Percentiles rank a stretch among this genome's conserved stretches.
Conservation (phyloP, 1,140 invertebrate species). For the Microvelia longipes region DNA sequence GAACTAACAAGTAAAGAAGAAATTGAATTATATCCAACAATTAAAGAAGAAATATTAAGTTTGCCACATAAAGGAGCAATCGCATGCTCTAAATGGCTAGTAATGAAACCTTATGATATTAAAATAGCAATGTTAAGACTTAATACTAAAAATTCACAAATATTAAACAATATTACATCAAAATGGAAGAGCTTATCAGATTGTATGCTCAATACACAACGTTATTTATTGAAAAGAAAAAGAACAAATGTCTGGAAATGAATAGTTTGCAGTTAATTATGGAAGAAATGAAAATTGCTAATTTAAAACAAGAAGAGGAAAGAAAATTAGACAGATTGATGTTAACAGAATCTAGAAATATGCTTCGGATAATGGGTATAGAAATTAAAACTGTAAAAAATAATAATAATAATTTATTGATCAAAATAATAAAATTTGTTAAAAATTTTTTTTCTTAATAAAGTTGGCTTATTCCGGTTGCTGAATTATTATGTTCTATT, state of each 20-base stretch:
- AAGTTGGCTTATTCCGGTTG: too few relatives aligned
- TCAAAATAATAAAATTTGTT: not conserved
- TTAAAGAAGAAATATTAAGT: not conserved
- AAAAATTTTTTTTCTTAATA: too few relatives aligned
- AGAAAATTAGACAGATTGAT: not conserved
- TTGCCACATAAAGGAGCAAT: not conserved
- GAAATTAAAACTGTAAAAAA: not conserved
- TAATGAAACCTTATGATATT: not conserved
- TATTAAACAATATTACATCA: not conserved
- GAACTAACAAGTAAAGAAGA: not conserved
- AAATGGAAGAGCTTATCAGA: not conserved
- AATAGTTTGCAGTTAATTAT: not conserved
- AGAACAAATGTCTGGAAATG: not conserved
- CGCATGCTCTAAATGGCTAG: not conserved
- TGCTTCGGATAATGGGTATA: not conserved
- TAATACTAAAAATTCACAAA: not conserved
- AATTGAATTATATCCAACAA: not conserved
- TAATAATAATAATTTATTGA: not conserved
- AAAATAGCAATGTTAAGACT: not conserved
- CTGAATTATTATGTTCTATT: too few relatives aligned
- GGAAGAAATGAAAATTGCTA: not conserved
- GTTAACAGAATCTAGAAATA: not conserved
- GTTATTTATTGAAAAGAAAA: not conserved
- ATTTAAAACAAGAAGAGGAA: not conserved
- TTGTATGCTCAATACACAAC: not conserved